Base-by-base conservation (phyloP, 2,888 invertebrate genomes). In the Busseola fusca region DNA sequence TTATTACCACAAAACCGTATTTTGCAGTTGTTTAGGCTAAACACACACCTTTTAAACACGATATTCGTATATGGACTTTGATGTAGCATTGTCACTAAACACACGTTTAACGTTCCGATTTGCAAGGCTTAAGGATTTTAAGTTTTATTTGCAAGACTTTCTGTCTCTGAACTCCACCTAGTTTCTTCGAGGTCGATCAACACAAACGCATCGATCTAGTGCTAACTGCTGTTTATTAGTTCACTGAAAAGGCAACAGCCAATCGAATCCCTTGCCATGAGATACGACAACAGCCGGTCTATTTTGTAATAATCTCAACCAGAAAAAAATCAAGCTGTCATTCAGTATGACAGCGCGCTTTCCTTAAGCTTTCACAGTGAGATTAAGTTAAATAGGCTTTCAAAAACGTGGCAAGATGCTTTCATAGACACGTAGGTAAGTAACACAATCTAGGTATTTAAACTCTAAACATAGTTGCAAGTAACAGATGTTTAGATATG, bases 401-500 rank as follows among this genome's bases (percentile, higher is more conserved):
- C 14, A n/a, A 45, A 63, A 37, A n/a, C 64, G 34, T 74, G 30
- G 10, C 27, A 1, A 18, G n/a, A 40, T 30, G 5, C n/a, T 16
- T 16, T 30, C 3, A 18, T 59, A 56, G 34, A 60, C 34, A 48
- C 25, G 48, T 78, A 45, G 27, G 3, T n/a, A 52, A 5, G 12
- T 54, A 52, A 34, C 34, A 54, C n/a, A 54, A 34, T 72, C 18
- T 78, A 74, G 27, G 76, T 54, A 60, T 63, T 58, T 48, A 65
- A 73, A 64, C 57, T 40, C 52, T 18, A 56, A 30, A 75, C 74
- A 79, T 64, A 67, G 76, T 79, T 76, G 80, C 80, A 64, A 76
- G 52, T 65, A 63, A 58, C n/a, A 30, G 48, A 64, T 74, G 27
- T 45, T 56, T 30, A 74, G 42, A 62, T 80, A 80, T 62, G 52